Evolutionary conservation across 2,888 invertebrate genomes (phyloP), one percentile per base, ranked within the genome.

Genomic region (Acrocera orbiculus): DNA sequence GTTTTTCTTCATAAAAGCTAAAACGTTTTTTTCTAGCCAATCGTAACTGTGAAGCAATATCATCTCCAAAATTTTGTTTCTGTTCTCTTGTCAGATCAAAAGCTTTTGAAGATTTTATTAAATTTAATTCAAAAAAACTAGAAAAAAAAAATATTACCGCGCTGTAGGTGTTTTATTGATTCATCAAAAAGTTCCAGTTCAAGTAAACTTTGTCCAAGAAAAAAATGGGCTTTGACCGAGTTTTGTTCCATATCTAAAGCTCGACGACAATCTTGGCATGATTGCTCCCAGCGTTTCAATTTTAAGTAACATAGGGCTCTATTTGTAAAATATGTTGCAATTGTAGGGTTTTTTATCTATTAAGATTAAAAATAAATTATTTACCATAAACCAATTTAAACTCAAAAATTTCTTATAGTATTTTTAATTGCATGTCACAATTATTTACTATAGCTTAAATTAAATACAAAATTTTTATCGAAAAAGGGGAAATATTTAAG

Each of bases 11-110:
- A 50, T 85, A 75, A 15, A 83, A 68, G 51, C 80, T 80, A 68
- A 92, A 96, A 35, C 92, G 69, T 52, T 86, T 86, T 58, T 93
- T 90, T 34, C 90, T 73, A 1, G 92, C 93, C 37, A 81, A 66
- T 40, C 96, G 67, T 41, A 98, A 61, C 48, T 87, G 82, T 40
- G 81, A 74, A 4, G 96, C 87, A 43, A 98, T 93, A 49, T 98
- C 96, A 58, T 96, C 96, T 1, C 96, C 96, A 61, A 86, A 96
- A 57, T 95, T 93, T 42, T 89, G 63, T 59, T 90, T 92, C 51
- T 90, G 89, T 48, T 92, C 92, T 54, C 85, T 83, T 1, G 92
- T 86, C 50, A 95, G 64, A 54, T 96, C 95, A 54, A 75, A 75
- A 16, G 85, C 86, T 83, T 23, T 8, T 39, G 31, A 26, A n/a